Percentiles rank a stretch among this genome's conserved stretches.
Conservation (phyloP, 2,797 vertebrate species). For the Rhynchotus rufescens region DNA sequence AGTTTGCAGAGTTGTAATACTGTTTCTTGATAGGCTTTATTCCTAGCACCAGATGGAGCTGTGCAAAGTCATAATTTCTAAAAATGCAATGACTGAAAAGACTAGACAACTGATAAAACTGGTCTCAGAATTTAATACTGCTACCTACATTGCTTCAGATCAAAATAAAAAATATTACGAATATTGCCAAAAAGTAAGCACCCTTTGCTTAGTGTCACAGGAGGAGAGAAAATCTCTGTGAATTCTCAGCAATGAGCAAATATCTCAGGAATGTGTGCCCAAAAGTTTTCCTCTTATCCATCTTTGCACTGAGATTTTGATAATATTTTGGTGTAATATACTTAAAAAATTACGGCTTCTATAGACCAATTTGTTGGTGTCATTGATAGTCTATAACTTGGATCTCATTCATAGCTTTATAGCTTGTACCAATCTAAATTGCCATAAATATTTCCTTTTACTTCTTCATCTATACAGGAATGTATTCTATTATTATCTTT, state of each 20-base stretch:
- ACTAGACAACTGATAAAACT: neutral
- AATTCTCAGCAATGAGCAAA: too few species aligned
- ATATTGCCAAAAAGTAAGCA: neutral
- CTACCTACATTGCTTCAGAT: neutral
- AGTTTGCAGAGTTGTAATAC: neutral
- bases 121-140: neutral
- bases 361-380: neutral
- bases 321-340: accelerated
- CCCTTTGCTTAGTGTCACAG: neutral
- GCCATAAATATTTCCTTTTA: neutral
- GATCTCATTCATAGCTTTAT: neutral
- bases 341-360: neutral
- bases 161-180: neutral
- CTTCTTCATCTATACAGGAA: neutral
- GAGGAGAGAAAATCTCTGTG: neutral
- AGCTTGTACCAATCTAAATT: neutral
- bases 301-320: neutral
- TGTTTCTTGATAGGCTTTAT: neutral
- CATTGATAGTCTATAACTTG: neutral
- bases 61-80: neutral
- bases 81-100: neutral
- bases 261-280: accelerated
- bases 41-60: slow-evolving; percentile 28
- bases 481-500: neutral
- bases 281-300: neutral